Base-by-base conservation (phyloP, 2,888 invertebrate genomes). In the Allolobophora icterica region DNA sequence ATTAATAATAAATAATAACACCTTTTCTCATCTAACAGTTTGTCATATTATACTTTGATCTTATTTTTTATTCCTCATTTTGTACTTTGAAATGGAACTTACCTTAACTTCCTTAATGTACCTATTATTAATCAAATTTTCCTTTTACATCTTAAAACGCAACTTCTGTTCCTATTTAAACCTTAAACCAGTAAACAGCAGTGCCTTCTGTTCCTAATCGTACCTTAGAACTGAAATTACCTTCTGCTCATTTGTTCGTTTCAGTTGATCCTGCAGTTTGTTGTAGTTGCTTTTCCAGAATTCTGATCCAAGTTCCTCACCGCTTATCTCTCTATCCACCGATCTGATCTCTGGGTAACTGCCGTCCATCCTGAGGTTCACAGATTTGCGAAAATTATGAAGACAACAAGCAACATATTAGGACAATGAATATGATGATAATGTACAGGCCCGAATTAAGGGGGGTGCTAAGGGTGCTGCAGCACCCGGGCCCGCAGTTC, bases 241-340 rank as follows among this genome's bases (percentile, higher is more conserved):
- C 93, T 94, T 94, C 90, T 94, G 94, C 92, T 94, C 94, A 90
- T 92, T 92, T 34, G 93, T 92, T 21, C 91, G 92, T 84, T 93
- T 93, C 90, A 93, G 93, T 90, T 93, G 93, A 71, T 92, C 92
- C 90, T 94, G 93, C n/a, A 94, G 92, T 15, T 92, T 92, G 40
- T 92, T 91, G 93, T 1, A 91, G 89, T 52, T 93, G 92, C 52
- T 92, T 90, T 71, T 92, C 91, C 58, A 71, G 42, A 42, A 34
- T 30, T 89, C 71, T 13, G 35, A 38, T n/a, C 52, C 89, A 34
- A 71, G 89, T 87, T 87, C 87, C 19, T 87, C 87, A 17, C 87
- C 87, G n/a, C 35, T 35, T 30, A 87, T 87, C 24, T 87, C 87
- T 38, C 38, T 87, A 24, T 35, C 38, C 5, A 21, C 38, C 21